Conservation (phyloP, 2,113 vertebrate genomes). For the Acinonyx jubatus region DNA sequence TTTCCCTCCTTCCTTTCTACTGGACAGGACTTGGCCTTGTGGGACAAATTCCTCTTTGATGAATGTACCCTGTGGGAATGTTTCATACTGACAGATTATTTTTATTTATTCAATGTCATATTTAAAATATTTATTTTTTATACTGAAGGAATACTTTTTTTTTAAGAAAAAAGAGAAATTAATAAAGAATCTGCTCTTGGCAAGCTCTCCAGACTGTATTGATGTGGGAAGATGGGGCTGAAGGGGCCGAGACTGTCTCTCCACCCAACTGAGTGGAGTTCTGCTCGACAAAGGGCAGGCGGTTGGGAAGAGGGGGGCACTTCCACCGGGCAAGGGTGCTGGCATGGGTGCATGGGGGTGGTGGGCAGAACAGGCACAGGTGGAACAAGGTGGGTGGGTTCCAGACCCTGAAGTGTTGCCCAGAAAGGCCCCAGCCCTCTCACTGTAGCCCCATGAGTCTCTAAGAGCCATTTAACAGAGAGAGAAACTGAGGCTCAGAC, state of each 20-base stretch:
- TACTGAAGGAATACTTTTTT: conserved; percentile 76
- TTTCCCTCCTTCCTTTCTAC: conserved; percentile 40
- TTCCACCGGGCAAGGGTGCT: not conserved
- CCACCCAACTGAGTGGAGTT: rapidly evolving
- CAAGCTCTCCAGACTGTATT: not conserved
- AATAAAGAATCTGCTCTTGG: conserved; percentile 77
- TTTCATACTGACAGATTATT: conserved; percentile 82
- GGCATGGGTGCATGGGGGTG: too few species aligned
- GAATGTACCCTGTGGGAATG: conserved; percentile 82
- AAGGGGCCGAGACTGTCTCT: not conserved
- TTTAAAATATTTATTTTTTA: conserved; percentile 85
- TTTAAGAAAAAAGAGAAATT: conserved; percentile 66
- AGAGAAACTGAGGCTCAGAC: not conserved
- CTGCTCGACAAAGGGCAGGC: not conserved
- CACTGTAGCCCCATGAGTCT: not conserved
- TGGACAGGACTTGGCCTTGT: conserved; percentile 60
- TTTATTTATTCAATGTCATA: conserved; percentile 82
- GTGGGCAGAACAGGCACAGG: not conserved
- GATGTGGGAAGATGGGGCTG: not conserved
- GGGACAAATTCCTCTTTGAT: conserved; percentile 73
- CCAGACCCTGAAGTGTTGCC: not conserved
- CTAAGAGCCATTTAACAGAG: not conserved
- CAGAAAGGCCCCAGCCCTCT: not conserved
- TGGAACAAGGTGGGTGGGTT: not conserved
- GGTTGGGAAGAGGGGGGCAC: not conserved